Conservation (phyloP, 2,797 vertebrate species). For the Catostomus latipinnis region DNA sequence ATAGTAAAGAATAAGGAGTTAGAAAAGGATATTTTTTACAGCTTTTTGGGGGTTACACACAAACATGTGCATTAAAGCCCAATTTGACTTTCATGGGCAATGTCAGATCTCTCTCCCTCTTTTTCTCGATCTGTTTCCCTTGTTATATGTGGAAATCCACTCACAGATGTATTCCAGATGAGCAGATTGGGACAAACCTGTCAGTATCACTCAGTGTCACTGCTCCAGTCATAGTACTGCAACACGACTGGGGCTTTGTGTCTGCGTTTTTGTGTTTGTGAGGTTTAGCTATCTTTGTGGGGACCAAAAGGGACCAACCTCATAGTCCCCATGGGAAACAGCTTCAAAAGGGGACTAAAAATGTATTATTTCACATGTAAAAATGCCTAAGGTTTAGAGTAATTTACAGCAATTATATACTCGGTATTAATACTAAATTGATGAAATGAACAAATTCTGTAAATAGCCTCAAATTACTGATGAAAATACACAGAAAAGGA, state of each 20-base stretch:
- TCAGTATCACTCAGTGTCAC: slow-evolving; percentile 36
- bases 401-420: not conserved
- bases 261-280: not conserved
- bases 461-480: too few relatives aligned
- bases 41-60: too few relatives aligned
- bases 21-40: not conserved
- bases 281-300: not conserved
- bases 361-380: too few relatives aligned
- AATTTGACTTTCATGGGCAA: not conserved
- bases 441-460: too few relatives aligned
- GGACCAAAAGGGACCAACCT: too few relatives aligned
- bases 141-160: slow-evolving; percentile 7
- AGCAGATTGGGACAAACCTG: slow-evolving; percentile 23
- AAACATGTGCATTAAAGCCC: not conserved
- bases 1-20: not conserved
- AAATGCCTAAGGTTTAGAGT: not conserved
- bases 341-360: not conserved
- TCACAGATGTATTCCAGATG: not conserved
- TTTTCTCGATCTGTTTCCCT: not conserved
- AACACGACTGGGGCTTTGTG: not conserved
- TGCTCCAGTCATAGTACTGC: not conserved
- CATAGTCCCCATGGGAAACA: not conserved
- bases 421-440: too few relatives aligned
- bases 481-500: too few relatives aligned
- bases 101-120: not conserved